phyloP scores from a whole-genome alignment of 2,888 invertebrate species.

The Osmoderma eremita region DNA sequence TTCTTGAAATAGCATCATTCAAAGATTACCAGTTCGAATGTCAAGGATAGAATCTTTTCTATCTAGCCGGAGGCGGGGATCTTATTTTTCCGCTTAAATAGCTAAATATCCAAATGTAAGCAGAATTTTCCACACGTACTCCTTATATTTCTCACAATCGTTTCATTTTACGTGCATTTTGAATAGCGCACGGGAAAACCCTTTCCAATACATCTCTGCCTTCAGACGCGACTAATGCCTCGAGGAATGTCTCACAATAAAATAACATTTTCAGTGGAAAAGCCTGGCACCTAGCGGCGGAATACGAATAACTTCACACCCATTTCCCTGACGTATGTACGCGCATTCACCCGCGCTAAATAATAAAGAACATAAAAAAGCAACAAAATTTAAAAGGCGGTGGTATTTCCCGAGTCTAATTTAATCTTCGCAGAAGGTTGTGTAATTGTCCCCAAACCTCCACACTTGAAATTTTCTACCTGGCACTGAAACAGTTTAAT shows the following conservation, averaged over 20 bases:
- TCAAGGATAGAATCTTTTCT: no score
- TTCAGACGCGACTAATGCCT: slow-evolving; percentile 22
- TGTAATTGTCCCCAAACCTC: slow-evolving; percentile 17
- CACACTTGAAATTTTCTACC: slow-evolving; percentile 12
- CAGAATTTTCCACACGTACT: no score
- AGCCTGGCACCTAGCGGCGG: neutral
- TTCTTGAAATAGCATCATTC: no score
- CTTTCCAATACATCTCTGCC: neutral
- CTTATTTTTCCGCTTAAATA: no score
- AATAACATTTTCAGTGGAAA: slow-evolving; percentile 22
- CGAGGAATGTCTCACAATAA: slow-evolving; percentile 23
- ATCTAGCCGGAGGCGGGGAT: no score
- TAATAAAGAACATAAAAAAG: slow-evolving; percentile 22
- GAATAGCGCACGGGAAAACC: neutral
- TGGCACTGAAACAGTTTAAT: slow-evolving; percentile 21
- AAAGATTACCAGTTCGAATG: no score
- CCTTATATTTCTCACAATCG: no score
- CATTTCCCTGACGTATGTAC: neutral
- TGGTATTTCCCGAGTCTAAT: slow-evolving; percentile 9
- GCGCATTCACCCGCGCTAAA: slow-evolving; percentile 22
- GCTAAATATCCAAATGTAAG: no score
- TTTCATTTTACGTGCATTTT: no score
- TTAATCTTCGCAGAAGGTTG: slow-evolving; percentile 28
- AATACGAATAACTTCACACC: slow-evolving; percentile 27
- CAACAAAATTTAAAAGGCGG: slow-evolving; percentile 21